A percentile compares a stretch with the other conserved stretches of the same genome.
Evolutionary conservation across 2,888 invertebrate species (phyloP).

Genomic region (Drosophila antonietae): DNA sequence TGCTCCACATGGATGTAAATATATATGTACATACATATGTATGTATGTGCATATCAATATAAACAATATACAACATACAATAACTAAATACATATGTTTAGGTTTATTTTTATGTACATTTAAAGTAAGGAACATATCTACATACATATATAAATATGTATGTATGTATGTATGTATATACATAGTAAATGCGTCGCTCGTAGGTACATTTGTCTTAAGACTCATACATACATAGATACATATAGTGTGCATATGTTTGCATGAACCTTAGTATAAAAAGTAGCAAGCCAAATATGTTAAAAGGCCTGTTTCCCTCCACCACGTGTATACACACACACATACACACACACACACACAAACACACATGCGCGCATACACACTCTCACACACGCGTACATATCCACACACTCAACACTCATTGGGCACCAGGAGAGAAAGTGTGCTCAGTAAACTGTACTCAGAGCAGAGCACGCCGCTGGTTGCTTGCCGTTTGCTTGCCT

Average conservation of each 20-base stretch:
- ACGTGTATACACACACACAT: conserved; percentile 70
- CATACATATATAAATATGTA: background rate
- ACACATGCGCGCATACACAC: conserved; percentile 30
- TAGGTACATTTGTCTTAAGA: conserved; percentile 3
- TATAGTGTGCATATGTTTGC: conserved; percentile 27
- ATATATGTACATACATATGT: background rate
- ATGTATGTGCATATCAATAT: conserved; percentile 8
- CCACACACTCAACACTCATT: conserved; percentile 42
- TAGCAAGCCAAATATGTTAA: conserved; percentile 60
- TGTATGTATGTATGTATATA: conserved; percentile 13
- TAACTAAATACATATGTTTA: conserved; percentile 8
- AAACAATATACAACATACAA: background rate
- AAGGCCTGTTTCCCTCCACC: conserved; percentile 73
- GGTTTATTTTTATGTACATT: conserved; percentile 7
- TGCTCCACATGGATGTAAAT: background rate
- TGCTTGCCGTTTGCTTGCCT: conserved; percentile 10
- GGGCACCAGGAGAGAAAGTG: conserved; percentile 48
- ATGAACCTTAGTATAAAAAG: conserved; percentile 48
- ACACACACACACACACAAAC: conserved; percentile 48
- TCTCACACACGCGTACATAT: conserved; percentile 57
- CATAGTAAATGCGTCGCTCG: background rate
- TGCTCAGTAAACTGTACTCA: conserved; percentile 68
- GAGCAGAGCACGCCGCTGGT: conserved; percentile 48
- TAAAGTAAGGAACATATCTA: background rate
- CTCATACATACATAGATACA: background rate